Percentiles rank a stretch among this genome's conserved stretches.
Conservation (phyloP, 2,888 invertebrate genomes). For the Pseudococcus viburni region DNA sequence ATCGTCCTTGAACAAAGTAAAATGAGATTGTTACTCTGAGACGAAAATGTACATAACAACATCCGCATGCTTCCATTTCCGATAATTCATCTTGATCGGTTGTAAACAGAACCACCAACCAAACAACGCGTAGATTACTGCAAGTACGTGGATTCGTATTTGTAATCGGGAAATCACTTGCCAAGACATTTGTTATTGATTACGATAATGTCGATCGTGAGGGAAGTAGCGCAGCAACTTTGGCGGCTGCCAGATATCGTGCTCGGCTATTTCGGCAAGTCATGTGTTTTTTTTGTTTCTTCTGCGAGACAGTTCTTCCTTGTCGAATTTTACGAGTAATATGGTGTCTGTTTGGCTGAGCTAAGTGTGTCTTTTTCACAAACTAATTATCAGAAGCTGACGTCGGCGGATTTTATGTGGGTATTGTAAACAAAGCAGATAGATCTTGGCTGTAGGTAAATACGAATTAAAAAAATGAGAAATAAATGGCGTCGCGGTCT, state of each 20-base stretch:
- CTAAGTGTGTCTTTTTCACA: background rate
- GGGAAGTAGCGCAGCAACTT: background rate
- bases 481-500: background rate
- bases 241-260: background rate
- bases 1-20: background rate
- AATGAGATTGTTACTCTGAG: slow-evolving; percentile 2
- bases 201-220: slow-evolving; percentile 14
- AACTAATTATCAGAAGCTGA: background rate
- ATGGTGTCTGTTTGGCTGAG: background rate
- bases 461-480: background rate
- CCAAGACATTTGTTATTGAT: slow-evolving; percentile 8
- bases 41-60: background rate
- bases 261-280: background rate
- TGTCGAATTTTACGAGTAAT: background rate
- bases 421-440: too few species aligned
- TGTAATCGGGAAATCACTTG: slow-evolving; percentile 4
- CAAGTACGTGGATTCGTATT: background rate
- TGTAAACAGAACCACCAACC: background rate
- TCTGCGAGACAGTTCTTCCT: background rate
- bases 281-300: background rate
- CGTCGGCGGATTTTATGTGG: background rate
- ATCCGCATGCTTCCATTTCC: slow-evolving; percentile 6
- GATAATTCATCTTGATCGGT: background rate
- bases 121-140: background rate
- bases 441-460: background rate